phyloP scores from a whole-genome alignment of 2,113 vertebrate genomes.

The Halcyon senegalensis region DNA sequence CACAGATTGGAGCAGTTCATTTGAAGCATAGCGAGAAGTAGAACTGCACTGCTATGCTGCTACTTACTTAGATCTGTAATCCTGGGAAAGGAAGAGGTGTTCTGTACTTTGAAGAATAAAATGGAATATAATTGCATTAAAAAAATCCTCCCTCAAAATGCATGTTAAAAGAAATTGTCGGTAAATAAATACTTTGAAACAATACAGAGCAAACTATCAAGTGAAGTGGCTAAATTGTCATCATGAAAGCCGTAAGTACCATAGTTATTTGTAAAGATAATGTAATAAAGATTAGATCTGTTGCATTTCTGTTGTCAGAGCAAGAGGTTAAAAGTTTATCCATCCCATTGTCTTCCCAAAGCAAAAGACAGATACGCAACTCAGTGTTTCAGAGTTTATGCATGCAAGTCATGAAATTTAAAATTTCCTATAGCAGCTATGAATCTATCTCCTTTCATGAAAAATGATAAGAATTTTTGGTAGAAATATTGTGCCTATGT shows the following conservation, averaged over 20 bases:
- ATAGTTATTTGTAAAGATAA: background rate
- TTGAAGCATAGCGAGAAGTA: background rate
- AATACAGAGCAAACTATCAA: background rate
- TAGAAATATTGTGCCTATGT: background rate
- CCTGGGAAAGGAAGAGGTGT: background rate
- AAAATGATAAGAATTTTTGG: background rate
- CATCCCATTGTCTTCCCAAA: background rate
- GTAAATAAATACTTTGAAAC: background rate
- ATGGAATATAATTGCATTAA: background rate
- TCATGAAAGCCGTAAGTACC: fast-evolving
- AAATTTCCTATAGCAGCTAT: background rate
- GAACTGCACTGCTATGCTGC: background rate
- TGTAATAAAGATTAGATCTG: background rate
- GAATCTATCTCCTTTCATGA: background rate
- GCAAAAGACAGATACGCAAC: background rate
- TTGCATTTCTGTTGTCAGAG: background rate
- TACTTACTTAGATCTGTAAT: background rate
- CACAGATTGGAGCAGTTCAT: background rate
- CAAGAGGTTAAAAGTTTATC: background rate
- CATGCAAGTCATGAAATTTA: background rate
- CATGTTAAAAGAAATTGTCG: background rate
- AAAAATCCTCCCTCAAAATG: background rate
- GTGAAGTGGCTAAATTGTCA: background rate
- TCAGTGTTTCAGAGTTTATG: background rate
- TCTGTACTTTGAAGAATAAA: background rate